Evolutionary conservation across 2,888 invertebrate species (phyloP), one percentile per base, ranked within the genome.

Genomic region (Chrysopilus asiliformis): DNA sequence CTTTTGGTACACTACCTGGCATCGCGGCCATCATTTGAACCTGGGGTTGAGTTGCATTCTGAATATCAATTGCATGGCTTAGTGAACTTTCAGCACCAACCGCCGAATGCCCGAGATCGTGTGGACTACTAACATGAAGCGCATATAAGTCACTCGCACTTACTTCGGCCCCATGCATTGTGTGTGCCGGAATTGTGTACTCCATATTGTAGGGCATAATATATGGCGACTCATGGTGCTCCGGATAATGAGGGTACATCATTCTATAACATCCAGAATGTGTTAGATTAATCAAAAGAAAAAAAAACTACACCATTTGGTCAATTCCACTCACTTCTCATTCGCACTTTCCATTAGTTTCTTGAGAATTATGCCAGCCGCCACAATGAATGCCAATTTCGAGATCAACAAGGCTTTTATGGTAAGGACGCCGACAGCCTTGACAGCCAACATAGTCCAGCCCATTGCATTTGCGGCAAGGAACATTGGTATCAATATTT

Each of bases 401-500:
- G 79, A 77, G 30, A 79, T 68, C n/a, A 74, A 56, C 44, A 79
- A 65, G 0, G 81, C 75, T 53, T 81, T 80, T 7, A 81, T 49
- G 0, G 78, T 75, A 3, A 79, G 58, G 7, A 71, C 55, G 1
- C 74, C 71, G 18, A 80, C 72, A 2, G 72, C 64, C 24, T 72
- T 68, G 40, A 78, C 61, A 1, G 70, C 71, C 32, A 78, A 66
- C 44, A 77, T 65, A 30, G 72, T 68, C 45, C 74, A 67, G 8
- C 74, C 74, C 1, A 77, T 71, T 1, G 74, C 69, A 49, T 79
- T 79, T 59, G 78, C 74, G 18, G 79, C 80, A 47, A 79, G 64
- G 30, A 79, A 60, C 50, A 78, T 65, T 5, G 79, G 79, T 8
- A 81, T 60, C 37, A 76, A 63, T 49, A 76, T 67, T 54, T 72